These are phyloP conservation scores for Allacma fusca DNA, from an alignment of 2,888 invertebrate species.

Conservation along the genomic window DNA sequence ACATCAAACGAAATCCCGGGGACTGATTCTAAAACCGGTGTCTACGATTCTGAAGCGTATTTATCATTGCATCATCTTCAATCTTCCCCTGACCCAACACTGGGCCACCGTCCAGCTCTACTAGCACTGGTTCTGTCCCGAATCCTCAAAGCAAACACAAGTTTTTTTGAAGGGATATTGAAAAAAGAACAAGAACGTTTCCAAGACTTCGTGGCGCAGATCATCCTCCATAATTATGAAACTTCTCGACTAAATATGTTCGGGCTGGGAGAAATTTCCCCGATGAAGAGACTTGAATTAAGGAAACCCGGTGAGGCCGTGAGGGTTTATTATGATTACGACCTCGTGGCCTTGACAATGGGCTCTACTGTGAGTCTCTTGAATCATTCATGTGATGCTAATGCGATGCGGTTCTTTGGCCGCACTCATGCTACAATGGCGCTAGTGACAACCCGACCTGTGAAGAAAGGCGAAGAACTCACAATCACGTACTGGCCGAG, in stretches of 20 bases:
- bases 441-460: not conserved
- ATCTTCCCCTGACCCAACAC: not conserved
- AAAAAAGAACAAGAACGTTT: not conserved
- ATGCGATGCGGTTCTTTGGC: conserved; percentile 5
- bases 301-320: not conserved
- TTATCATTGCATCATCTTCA: not conserved
- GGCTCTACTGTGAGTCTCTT: conserved; percentile 19
- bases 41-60: conserved; percentile 10
- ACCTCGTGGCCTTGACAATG: not conserved
- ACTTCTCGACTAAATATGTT: not conserved
- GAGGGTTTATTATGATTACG: not conserved
- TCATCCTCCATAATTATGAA: conserved; percentile 22
- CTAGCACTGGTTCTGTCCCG: not conserved
- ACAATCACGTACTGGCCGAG: conserved; percentile 5
- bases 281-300: not conserved
- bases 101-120: not conserved
- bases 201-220: conserved; percentile 1
- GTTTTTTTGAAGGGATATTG: not conserved
- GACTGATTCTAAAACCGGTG: not conserved
- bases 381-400: conserved; percentile 22
- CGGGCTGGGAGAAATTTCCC: not conserved
- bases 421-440: not conserved
- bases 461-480: conserved; percentile 11
- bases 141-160: not conserved
- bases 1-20: conserved; percentile 8